Conservation (phyloP, 2,797 vertebrate genomes). For the Echeneis naucrates region DNA sequence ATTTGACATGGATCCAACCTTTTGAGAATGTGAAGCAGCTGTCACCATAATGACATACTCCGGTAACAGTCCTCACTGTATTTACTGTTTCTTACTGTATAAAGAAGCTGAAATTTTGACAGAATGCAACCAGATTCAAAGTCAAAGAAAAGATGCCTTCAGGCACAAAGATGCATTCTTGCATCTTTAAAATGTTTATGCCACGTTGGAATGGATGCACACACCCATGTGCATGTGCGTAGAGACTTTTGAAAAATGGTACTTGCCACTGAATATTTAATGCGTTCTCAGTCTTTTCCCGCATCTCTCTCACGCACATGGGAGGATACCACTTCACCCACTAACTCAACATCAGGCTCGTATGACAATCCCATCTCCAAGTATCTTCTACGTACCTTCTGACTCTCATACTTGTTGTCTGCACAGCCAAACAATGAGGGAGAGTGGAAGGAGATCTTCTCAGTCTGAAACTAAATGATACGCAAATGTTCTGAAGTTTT, state of each 20-base stretch:
- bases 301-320: constrained; percentile 10
- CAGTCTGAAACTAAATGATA: constrained; percentile 57
- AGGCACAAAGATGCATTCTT: no score
- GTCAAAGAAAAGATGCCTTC: background rate
- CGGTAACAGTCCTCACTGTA: background rate
- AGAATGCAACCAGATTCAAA: background rate
- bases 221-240: background rate
- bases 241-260: background rate
- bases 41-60: background rate
- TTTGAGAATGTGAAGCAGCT: background rate
- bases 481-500: constrained; percentile 50
- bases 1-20: background rate
- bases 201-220: background rate
- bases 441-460: constrained; percentile 44
- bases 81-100: background rate
- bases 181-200: background rate
- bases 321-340: constrained; percentile 28
- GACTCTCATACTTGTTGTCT: constrained; percentile 29
- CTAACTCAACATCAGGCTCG: constrained; percentile 49
- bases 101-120: background rate
- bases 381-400: constrained; percentile 14
- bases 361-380: constrained; percentile 31
- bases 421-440: constrained; percentile 23
- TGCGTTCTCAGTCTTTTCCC: background rate
- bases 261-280: constrained; percentile 11